phyloP scores from a whole-genome alignment of 2,797 vertebrate genomes.

The Poecile montanus region DNA sequence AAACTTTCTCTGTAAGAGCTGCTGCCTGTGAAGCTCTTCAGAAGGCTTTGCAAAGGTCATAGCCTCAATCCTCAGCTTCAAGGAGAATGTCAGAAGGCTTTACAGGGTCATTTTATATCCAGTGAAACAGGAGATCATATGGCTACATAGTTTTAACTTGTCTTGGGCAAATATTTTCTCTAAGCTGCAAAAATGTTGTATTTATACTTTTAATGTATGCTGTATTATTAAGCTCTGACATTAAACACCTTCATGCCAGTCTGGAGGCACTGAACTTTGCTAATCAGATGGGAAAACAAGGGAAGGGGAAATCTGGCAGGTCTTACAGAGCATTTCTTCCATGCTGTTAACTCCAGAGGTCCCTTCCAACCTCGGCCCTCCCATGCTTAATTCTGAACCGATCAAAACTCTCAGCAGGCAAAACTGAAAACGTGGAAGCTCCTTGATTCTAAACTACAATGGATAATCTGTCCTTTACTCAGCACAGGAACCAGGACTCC shows the following conservation, averaged over 20 bases:
- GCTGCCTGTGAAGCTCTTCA: conserved; percentile 37
- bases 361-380: background rate
- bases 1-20: conserved; percentile 7
- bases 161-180: conserved; percentile 61
- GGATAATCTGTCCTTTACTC: background rate
- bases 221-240: conserved; percentile 64
- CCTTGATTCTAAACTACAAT: background rate
- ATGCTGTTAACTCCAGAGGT: background rate
- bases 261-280: conserved; percentile 60
- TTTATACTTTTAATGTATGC: conserved; percentile 65
- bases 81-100: conserved; percentile 66
- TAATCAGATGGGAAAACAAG: conserved; percentile 36
- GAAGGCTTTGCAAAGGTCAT: conserved; percentile 66
- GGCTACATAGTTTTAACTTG: conserved; percentile 35
- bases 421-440: background rate
- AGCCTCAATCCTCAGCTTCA: conserved; percentile 51
- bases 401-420: background rate
- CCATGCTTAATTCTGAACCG: background rate
- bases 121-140: conserved; percentile 5
- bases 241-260: conserved; percentile 61
- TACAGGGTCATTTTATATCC: conserved; percentile 66
- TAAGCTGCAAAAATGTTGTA: conserved; percentile 54
- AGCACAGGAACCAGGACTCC: background rate
- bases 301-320: background rate
- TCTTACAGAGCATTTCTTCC: background rate